Evolutionary conservation across 2,113 vertebrate genomes (phyloP).

Genomic region (Lampris megalopsis): DNA sequence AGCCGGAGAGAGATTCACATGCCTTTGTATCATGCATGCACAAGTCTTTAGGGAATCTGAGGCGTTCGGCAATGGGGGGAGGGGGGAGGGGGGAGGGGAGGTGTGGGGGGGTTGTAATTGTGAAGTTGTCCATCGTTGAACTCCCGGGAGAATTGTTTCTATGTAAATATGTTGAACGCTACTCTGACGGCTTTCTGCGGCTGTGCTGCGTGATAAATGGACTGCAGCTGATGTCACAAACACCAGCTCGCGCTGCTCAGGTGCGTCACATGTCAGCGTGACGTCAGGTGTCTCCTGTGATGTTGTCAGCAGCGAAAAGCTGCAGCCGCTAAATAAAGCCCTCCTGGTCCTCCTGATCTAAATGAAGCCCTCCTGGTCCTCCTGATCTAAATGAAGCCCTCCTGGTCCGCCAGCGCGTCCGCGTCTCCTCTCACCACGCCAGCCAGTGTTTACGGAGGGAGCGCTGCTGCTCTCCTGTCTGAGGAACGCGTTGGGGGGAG

Average conservation of each 20-base stretch:
- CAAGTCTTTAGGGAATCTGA: slow-evolving; percentile 63
- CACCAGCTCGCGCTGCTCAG: not conserved
- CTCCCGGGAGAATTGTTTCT: slow-evolving; percentile 70
- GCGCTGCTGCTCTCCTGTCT: slow-evolving; percentile 48
- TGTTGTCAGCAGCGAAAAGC: slow-evolving; percentile 2
- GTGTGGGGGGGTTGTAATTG: slow-evolving; percentile 53
- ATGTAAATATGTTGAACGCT: slow-evolving; percentile 72
- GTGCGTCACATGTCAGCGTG: slow-evolving; percentile 2
- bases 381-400: not conserved
- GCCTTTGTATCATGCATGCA: slow-evolving; percentile 54
- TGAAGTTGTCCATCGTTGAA: slow-evolving; percentile 74
- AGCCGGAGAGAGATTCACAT: slow-evolving; percentile 53
- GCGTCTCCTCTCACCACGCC: no score
- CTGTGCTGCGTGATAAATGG: slow-evolving; percentile 48
- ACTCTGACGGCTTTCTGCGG: slow-evolving; percentile 37
- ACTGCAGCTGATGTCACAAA: slow-evolving; percentile 38
- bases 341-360: not conserved
- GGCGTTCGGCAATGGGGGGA: slow-evolving; percentile 26
- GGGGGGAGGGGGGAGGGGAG: not conserved
- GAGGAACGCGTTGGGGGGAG: slow-evolving; percentile 38
- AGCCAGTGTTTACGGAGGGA: slow-evolving; percentile 1
- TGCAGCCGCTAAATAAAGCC: slow-evolving; percentile 17
- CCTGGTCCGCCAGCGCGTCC: no score
- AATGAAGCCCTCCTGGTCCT: no score
- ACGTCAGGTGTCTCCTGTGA: slow-evolving; percentile 19